phyloP scores from a whole-genome alignment of 2,113 vertebrate species.

The Acrocephalus arundinaceus region DNA sequence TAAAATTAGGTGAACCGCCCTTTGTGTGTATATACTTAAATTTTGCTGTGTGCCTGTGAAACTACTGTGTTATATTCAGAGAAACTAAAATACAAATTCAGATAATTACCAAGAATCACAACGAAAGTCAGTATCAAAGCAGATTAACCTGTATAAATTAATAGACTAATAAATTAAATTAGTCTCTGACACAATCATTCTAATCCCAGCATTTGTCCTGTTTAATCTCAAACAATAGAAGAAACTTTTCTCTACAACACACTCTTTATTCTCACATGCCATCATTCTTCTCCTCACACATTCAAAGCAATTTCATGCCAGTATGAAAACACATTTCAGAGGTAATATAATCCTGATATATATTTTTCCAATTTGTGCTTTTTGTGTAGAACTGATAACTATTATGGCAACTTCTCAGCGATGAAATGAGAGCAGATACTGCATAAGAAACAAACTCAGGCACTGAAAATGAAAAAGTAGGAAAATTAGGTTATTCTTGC shows the following conservation, averaged over 20 bases:
- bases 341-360: not conserved
- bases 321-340: not conserved
- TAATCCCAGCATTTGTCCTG: not conserved
- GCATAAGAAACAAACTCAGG: slow-evolving; percentile 2
- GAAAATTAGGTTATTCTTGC: not conserved
- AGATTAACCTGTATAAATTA: not conserved
- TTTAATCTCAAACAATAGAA: not conserved
- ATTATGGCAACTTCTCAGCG: not conserved
- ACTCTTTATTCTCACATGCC: not conserved
- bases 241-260: not conserved
- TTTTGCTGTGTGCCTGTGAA: not conserved
- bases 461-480: not conserved
- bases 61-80: not conserved
- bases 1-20: not conserved
- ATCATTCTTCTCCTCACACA: not conserved
- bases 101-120: not conserved
- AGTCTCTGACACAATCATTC: not conserved
- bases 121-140: not conserved
- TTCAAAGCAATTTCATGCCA: not conserved
- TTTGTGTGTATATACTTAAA: not conserved
- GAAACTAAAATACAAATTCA: not conserved
- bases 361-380: slow-evolving; percentile 14
- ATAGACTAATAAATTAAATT: not conserved
- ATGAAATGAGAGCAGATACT: not conserved
- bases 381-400: not conserved